Conservation (phyloP, 2,113 vertebrate species). For the Ameiurus melas region DNA sequence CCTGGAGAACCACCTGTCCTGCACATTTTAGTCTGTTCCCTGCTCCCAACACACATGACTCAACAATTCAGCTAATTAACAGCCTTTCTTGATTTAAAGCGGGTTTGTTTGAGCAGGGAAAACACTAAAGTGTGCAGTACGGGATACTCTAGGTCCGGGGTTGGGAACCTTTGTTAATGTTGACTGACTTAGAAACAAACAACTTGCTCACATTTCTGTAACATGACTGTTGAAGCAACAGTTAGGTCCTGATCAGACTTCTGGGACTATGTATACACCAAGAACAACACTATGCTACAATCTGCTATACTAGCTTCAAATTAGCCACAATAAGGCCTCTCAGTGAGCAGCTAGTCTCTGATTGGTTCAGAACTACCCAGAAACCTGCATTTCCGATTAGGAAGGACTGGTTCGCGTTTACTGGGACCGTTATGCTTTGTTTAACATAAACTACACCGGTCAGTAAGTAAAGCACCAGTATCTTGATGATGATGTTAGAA, state of each 20-base stretch:
- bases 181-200: background rate
- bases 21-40: too few relatives aligned
- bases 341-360: background rate
- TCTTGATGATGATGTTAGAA: background rate
- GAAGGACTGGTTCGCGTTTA: background rate
- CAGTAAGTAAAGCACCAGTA: background rate
- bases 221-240: background rate
- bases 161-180: background rate
- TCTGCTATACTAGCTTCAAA: too few relatives aligned
- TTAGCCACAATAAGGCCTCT: too few relatives aligned
- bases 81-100: background rate
- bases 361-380: background rate
- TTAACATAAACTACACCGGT: background rate
- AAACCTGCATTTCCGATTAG: background rate
- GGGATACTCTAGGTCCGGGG: background rate
- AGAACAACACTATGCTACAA: background rate
- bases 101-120: background rate
- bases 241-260: background rate
- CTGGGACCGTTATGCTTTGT: background rate
- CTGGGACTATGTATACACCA: background rate
- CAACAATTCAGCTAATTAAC: background rate
- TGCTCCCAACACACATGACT: too few relatives aligned
- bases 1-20: too few relatives aligned
- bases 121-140: background rate
- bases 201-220: background rate